These are phyloP conservation scores for Chrosomus eos DNA, from an alignment of 2,797 vertebrate species.

Conservation along the genomic window DNA sequence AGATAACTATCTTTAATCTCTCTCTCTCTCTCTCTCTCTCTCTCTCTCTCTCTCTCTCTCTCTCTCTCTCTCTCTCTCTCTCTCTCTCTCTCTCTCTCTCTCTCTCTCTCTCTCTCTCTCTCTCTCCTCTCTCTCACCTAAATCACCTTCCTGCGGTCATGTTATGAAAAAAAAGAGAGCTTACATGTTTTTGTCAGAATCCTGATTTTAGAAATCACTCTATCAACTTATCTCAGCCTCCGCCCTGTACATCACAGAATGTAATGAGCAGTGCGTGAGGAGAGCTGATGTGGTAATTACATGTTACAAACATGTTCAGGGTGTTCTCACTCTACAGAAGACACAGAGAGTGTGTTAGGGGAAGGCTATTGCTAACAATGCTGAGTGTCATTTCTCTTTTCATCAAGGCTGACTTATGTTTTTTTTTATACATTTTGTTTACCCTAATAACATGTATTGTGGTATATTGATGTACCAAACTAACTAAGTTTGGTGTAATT, in stretches of 20 bases:
- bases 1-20: constrained; percentile 64
- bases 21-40: background rate
- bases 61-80: background rate
- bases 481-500: background rate
- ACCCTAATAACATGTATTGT: background rate
- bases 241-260: constrained; percentile 67
- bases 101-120: constrained; percentile 2
- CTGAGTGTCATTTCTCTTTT: background rate
- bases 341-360: background rate
- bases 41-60: background rate
- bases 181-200: constrained; percentile 64
- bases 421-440: background rate
- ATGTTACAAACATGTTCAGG: constrained; percentile 76
- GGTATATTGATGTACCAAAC: background rate
- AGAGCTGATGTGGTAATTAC: constrained; percentile 72
- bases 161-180: constrained; percentile 16
- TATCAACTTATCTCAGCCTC: constrained; percentile 65
- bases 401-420: background rate
- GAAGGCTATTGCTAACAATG: background rate
- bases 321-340: constrained; percentile 69
- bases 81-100: background rate
- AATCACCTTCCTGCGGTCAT: background rate
- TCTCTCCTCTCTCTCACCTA: background rate
- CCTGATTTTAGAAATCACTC: constrained; percentile 63
- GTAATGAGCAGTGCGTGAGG: constrained; percentile 73